A percentile compares a stretch with the other conserved stretches of the same genome.
These are phyloP conservation scores for Nibea albiflora DNA, from an alignment of 2,113 vertebrate species.

Conservation along the genomic window DNA sequence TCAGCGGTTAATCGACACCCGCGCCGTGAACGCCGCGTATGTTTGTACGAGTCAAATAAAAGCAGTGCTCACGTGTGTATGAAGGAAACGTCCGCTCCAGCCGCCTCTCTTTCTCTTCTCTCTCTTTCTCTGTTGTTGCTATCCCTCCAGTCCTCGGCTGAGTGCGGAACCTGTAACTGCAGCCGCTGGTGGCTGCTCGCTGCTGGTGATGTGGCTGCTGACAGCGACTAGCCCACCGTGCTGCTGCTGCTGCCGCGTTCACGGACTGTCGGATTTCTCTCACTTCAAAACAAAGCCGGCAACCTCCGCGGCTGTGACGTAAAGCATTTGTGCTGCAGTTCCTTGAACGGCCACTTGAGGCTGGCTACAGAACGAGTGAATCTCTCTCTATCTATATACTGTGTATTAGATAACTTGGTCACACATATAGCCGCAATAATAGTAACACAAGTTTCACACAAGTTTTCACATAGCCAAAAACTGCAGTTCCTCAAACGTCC, in stretches of 20 bases:
- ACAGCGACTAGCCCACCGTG: background rate
- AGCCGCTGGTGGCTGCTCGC: constrained; percentile 27
- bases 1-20: background rate
- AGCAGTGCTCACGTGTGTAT: background rate
- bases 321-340: too few relatives aligned
- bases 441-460: too few relatives aligned
- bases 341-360: too few relatives aligned
- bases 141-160: background rate
- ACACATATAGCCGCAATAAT: too few relatives aligned
- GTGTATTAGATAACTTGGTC: too few relatives aligned
- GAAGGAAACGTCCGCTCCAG: background rate
- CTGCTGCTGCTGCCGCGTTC: constrained; percentile 51
- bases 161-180: constrained; percentile 28
- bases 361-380: too few relatives aligned
- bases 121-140: background rate
- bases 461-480: too few relatives aligned
- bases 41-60: background rate
- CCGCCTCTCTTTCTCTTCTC: too few relatives aligned
- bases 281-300: background rate
- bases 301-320: too few relatives aligned
- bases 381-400: too few relatives aligned
- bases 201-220: constrained; percentile 32
- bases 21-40: too few relatives aligned
- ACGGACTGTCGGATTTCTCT: background rate
- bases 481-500: too few relatives aligned